Conservation (phyloP, 2,113 vertebrate genomes). For the Ornithorhynchus anatinus region DNA sequence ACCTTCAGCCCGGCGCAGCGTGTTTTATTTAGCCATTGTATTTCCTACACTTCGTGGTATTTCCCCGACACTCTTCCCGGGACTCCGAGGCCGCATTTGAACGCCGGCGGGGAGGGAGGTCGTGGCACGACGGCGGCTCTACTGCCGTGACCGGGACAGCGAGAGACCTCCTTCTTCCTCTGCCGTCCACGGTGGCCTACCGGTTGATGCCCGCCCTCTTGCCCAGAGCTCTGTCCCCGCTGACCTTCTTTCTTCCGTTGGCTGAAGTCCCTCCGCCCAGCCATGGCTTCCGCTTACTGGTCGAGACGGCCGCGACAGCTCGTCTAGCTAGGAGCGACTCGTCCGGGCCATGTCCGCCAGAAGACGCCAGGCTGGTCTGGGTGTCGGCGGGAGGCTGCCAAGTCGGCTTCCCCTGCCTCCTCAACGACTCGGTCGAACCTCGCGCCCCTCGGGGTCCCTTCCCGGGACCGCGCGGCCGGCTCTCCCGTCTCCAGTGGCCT, state of each 20-base stretch:
- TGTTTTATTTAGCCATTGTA: not conserved
- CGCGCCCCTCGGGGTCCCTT: not conserved
- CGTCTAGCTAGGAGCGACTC: no score
- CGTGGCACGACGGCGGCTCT: not conserved
- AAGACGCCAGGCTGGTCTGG: not conserved
- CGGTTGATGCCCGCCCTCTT: not conserved
- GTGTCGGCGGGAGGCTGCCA: not conserved
- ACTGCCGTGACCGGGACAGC: not conserved
- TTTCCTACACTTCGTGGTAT: not conserved
- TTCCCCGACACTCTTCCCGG: not conserved
- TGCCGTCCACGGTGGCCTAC: fast-evolving
- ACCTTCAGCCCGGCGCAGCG: not conserved
- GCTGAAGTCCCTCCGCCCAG: no score
- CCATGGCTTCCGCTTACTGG: no score
- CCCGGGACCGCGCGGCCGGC: not conserved
- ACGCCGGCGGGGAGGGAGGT: not conserved
- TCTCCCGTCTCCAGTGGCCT: not conserved
- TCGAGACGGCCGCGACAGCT: no score
- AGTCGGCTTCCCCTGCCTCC: not conserved
- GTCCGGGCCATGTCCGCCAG: not conserved
- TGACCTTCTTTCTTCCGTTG: not conserved
- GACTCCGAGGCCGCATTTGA: not conserved
- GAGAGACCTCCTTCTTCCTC: not conserved
- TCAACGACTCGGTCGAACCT: not conserved
- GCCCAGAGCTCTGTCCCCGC: not conserved